A percentile compares a stretch with the other conserved stretches of the same genome.
phyloP scores from a whole-genome alignment of 53 echinoderm and acorn worm genomes.

The Glandiceps talaboti region DNA sequence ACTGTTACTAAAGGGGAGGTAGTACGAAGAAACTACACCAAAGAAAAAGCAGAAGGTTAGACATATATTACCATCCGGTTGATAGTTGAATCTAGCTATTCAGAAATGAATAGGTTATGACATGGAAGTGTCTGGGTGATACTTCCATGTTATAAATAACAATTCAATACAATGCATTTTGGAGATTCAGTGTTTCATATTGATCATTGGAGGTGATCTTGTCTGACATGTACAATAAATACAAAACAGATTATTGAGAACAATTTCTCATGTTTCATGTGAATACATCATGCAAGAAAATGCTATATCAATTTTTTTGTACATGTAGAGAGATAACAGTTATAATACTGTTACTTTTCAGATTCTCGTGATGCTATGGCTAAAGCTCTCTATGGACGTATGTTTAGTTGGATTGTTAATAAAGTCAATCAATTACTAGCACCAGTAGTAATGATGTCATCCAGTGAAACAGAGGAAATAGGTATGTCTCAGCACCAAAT shows the following conservation, averaged over 20 bases:
- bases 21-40: slow-evolving; percentile 86
- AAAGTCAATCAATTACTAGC: slow-evolving; percentile 93
- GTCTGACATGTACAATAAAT: no score
- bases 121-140: no score
- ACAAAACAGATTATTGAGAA: no score
- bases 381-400: slow-evolving; percentile 82
- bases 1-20: slow-evolving; percentile 74
- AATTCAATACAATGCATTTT: no score
- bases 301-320: no score
- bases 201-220: no score
- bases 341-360: slow-evolving; percentile 4
- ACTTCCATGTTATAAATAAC: no score
- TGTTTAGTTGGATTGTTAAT: slow-evolving; percentile 98
- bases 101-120: no score
- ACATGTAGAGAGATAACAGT: background rate
- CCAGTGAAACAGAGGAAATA: slow-evolving; percentile 47
- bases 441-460: slow-evolving; percentile 52
- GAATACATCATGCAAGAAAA: no score
- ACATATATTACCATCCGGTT: background rate
- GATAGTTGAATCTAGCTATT: no score
- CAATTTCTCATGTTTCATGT: no score
- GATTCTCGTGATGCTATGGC: slow-evolving; percentile 87
- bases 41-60: slow-evolving; percentile 75
- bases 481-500: slow-evolving; percentile 34
- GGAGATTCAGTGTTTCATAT: no score